Evolutionary conservation across 2,113 vertebrate genomes (phyloP).

Genomic region (Procapra przewalskii): DNA sequence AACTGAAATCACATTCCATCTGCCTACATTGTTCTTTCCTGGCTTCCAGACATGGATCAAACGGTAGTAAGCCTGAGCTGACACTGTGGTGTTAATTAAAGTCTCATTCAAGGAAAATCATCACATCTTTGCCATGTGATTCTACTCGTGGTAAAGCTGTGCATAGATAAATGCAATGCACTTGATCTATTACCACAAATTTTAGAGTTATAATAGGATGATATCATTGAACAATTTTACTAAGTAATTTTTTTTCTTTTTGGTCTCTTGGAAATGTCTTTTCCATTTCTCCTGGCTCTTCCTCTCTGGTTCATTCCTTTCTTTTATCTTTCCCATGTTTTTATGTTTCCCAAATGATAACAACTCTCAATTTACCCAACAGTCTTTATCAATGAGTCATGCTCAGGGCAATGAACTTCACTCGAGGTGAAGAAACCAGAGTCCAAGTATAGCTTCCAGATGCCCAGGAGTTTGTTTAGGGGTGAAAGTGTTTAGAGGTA

Average conservation of each 20-base stretch:
- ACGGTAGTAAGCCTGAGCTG: conserved; percentile 29
- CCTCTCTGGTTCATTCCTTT: not conserved
- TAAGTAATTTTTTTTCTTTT: not conserved
- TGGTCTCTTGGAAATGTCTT: not conserved
- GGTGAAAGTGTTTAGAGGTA: not conserved
- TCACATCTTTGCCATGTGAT: not conserved
- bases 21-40: conserved; percentile 43
- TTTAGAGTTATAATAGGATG: not conserved
- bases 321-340: not conserved
- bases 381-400: not conserved
- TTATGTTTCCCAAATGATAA: not conserved
- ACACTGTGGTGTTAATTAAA: conserved; percentile 44
- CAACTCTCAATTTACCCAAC: not conserved
- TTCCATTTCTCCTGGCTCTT: conserved; percentile 13
- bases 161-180: not conserved
- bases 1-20: conserved; percentile 16
- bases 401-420: not conserved
- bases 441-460: not conserved
- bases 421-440: not conserved
- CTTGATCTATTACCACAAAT: not conserved
- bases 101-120: conserved; percentile 19
- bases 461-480: not conserved
- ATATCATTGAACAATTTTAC: not conserved
- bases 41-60: conserved; percentile 35
- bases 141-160: not conserved